phyloP scores from a whole-genome alignment of 2,113 vertebrate genomes.

The Pampusana beccarii region DNA sequence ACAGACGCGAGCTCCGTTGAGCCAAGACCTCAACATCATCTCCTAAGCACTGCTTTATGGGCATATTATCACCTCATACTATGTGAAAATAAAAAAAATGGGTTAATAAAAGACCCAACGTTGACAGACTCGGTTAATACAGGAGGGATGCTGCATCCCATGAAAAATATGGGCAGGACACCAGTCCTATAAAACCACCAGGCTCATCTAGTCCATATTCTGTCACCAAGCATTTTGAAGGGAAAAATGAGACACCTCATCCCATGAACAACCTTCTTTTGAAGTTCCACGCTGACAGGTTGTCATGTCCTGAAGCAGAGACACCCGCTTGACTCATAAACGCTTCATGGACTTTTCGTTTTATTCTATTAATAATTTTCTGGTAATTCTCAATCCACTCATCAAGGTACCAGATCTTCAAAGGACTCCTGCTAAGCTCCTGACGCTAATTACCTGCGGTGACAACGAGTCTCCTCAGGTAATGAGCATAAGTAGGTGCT shows the following conservation, averaged over 20 bases:
- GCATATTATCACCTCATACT: neutral
- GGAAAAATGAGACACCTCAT: neutral
- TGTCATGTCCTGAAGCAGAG: neutral
- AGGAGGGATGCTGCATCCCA: neutral
- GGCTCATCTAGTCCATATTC: neutral
- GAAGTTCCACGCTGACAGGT: neutral
- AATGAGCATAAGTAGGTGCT: constrained; percentile 16
- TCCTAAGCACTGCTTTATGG: accelerated
- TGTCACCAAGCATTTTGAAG: neutral
- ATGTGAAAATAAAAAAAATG: neutral
- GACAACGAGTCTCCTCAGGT: neutral
- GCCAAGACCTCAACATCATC: neutral
- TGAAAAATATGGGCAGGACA: neutral
- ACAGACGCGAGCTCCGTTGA: accelerated
- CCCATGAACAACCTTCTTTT: neutral
- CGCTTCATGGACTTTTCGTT: neutral
- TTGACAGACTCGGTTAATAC: neutral
- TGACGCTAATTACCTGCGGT: neutral
- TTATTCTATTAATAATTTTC: neutral
- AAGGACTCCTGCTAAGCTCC: constrained; percentile 28
- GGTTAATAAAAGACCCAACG: neutral
- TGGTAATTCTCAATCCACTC: neutral
- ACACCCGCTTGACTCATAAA: neutral
- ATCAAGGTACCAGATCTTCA: neutral
- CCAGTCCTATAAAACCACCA: too few species aligned